Conservation (phyloP, 2,113 vertebrate species). For the Salminus brasiliensis region DNA sequence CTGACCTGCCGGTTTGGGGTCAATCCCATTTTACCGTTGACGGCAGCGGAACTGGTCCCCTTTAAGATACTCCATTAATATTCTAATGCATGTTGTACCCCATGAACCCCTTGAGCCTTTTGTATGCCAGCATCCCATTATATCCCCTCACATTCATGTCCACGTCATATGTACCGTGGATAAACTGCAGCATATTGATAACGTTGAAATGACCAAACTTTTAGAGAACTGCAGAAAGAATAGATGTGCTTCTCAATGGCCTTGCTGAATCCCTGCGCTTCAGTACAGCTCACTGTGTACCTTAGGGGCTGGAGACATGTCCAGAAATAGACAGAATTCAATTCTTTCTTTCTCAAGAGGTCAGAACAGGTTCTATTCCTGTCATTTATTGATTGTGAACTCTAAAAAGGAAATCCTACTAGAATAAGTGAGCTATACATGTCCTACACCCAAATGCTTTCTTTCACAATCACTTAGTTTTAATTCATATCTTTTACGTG, state of each 20-base stretch:
- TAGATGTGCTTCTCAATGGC: neutral
- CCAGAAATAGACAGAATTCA: neutral
- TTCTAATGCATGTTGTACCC: neutral
- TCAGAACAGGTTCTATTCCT: neutral
- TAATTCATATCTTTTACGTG: no score
- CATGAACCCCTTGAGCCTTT: neutral
- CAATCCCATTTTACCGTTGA: slow-evolving; percentile 19
- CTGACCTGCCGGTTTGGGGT: neutral
- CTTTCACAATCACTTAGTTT: no score
- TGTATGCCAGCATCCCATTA: neutral
- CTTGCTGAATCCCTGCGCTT: neutral
- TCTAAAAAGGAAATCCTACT: neutral
- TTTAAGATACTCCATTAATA: slow-evolving; percentile 11
- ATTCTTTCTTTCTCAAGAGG: neutral
- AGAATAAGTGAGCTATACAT: neutral
- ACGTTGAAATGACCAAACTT: neutral
- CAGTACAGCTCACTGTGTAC: neutral
- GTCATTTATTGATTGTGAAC: neutral
- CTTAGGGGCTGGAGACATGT: neutral
- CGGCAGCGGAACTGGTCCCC: slow-evolving; percentile 1
- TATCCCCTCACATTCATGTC: neutral
- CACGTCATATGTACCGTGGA: neutral
- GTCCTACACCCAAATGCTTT: no score
- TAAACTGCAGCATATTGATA: neutral
- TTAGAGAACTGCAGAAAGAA: neutral